A percentile compares a stretch with the other conserved stretches of the same genome.
Conservation (phyloP, 2,888 invertebrate genomes). For the Tachina lurida region DNA sequence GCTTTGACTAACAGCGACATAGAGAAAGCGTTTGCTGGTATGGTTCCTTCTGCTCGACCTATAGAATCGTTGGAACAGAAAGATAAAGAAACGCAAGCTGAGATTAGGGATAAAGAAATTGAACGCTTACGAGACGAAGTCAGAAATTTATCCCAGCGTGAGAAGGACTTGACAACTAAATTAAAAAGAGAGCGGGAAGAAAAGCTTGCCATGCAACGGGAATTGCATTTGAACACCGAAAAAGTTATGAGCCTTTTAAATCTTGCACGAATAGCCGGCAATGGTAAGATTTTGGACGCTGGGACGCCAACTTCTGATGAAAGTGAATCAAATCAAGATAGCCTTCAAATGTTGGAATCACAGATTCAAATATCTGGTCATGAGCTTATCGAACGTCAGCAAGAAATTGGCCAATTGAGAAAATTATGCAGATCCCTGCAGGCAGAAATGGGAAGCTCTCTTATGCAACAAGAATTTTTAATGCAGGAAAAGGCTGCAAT, state of each 20-base stretch:
- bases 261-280: conserved; percentile 79
- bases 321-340: conserved; percentile 86
- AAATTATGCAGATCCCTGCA: conserved; percentile 88
- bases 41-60: conserved; percentile 79
- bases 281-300: conserved; percentile 71
- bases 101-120: conserved; percentile 86
- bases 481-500: conserved; percentile 90
- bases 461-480: conserved; percentile 87
- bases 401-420: conserved; percentile 89
- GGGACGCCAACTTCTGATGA: conserved; percentile 82
- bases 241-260: conserved; percentile 86
- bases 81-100: conserved; percentile 86
- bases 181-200: conserved; percentile 88
- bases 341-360: conserved; percentile 89
- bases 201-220: conserved; percentile 88
- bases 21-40: conserved; percentile 88
- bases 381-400: conserved; percentile 89
- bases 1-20: conserved; percentile 89
- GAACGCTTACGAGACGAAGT: conserved; percentile 86
- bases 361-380: conserved; percentile 90
- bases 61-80: conserved; percentile 83
- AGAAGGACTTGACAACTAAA: conserved; percentile 85
- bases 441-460: conserved; percentile 87
- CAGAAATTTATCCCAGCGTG: conserved; percentile 85
- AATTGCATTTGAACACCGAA: conserved; percentile 89